phyloP scores from a whole-genome alignment of 2,113 vertebrate species.

The Chionis minor region DNA sequence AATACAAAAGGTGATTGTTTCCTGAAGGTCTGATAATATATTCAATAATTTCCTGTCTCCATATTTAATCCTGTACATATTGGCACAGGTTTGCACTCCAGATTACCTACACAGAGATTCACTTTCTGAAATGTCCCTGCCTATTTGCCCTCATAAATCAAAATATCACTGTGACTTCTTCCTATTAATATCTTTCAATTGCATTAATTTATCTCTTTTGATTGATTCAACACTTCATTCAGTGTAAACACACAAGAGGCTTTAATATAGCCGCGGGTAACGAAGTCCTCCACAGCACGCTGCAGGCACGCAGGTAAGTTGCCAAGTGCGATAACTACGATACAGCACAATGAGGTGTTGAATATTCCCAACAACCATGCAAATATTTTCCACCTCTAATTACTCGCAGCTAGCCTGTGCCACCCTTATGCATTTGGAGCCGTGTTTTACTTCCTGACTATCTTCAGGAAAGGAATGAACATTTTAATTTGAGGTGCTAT shows the following conservation, averaged over 20 bases:
- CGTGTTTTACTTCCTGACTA: not conserved
- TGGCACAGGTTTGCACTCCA: slow-evolving; percentile 5
- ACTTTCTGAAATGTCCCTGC: not conserved
- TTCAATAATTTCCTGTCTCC: not conserved
- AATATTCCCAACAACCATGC: slow-evolving; percentile 35
- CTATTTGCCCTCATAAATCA: not conserved
- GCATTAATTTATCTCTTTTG: slow-evolving; percentile 17
- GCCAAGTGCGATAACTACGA: slow-evolving; percentile 25
- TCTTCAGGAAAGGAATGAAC: not conserved
- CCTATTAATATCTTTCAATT: slow-evolving; percentile 1
- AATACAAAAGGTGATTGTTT: slow-evolving; percentile 18
- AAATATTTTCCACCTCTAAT: slow-evolving; percentile 54
- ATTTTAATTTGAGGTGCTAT: not conserved
- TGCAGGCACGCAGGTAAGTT: slow-evolving; percentile 39
- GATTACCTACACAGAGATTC: not conserved
- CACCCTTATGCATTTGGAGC: not conserved
- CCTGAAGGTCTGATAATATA: slow-evolving; percentile 9
- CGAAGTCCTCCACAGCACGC: not conserved
- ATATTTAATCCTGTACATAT: slow-evolving; percentile 20
- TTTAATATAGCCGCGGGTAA: not conserved
- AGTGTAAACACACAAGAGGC: not conserved
- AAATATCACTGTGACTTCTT: not conserved
- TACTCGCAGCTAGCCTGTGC: not conserved
- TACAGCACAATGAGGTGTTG: slow-evolving; percentile 14
- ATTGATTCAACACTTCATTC: slow-evolving; percentile 14